Conservation (phyloP, 2,797 vertebrate genomes). For the Anguilla anguilla region DNA sequence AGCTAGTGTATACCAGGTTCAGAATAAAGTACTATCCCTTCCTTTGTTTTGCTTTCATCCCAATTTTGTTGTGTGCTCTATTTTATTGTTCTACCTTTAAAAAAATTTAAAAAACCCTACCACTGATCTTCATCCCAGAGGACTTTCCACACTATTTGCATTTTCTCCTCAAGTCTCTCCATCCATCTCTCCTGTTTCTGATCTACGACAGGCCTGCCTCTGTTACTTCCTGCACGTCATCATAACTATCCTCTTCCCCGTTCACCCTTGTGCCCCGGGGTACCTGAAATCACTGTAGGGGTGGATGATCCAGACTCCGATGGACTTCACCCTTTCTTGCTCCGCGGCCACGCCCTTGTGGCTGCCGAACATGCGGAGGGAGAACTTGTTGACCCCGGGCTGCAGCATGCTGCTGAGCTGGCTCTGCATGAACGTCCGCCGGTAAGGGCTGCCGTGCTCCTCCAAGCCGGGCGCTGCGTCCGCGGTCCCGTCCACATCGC, state of each 20-base stretch:
- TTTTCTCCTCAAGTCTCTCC: background rate
- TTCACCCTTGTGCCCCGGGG: slow-evolving; percentile 26
- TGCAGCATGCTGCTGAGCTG: slow-evolving; percentile 84
- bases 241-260: slow-evolving; percentile 9
- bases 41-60: background rate
- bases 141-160: background rate
- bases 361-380: slow-evolving; percentile 93
- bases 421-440: slow-evolving; percentile 75
- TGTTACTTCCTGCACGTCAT: background rate
- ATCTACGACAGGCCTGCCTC: background rate
- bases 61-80: background rate
- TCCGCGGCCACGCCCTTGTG: slow-evolving; percentile 92
- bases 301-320: slow-evolving; percentile 92
- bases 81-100: background rate
- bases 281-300: slow-evolving; percentile 98
- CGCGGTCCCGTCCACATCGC: background rate
- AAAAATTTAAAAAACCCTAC: slow-evolving; percentile 25
- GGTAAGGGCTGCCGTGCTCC: slow-evolving; percentile 47
- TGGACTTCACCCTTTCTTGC: slow-evolving; percentile 88
- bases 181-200: background rate
- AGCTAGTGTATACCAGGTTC: background rate
- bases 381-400: slow-evolving; percentile 96
- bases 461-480: slow-evolving; percentile 41
- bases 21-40: background rate
- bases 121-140: slow-evolving; percentile 31